A percentile compares a stretch with the other conserved stretches of the same genome.
phyloP scores from a whole-genome alignment of 2,888 invertebrate genomes.

The Drosophila vallismaia region DNA sequence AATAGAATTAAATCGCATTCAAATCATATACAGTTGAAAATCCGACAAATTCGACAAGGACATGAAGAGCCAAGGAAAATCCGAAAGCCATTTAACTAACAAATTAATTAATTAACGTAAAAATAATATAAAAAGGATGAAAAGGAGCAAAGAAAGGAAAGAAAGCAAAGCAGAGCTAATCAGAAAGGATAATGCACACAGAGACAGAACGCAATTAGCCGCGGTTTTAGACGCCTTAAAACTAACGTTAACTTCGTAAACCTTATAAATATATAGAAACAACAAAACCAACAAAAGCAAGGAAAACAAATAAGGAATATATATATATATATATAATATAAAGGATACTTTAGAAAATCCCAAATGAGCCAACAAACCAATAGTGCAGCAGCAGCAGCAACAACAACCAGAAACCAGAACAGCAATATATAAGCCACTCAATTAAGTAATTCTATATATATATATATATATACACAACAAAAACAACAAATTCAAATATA shows the following conservation, averaged over 20 bases:
- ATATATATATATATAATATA: slow-evolving; percentile 20
- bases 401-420: slow-evolving; percentile 37
- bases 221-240: slow-evolving; percentile 72
- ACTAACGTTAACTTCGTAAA: slow-evolving; percentile 55
- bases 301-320: slow-evolving; percentile 15
- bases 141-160: slow-evolving; percentile 3
- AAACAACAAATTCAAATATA: neutral
- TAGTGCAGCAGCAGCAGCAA: slow-evolving; percentile 17
- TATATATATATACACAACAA: slow-evolving; percentile 31
- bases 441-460: slow-evolving; percentile 38
- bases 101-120: neutral
- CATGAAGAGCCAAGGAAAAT: slow-evolving; percentile 17
- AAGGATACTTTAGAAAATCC: slow-evolving; percentile 27
- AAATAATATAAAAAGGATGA: slow-evolving; percentile 11
- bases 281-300: neutral
- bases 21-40: slow-evolving; percentile 81
- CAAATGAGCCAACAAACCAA: slow-evolving; percentile 31
- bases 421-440: slow-evolving; percentile 49
- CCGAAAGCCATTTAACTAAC: slow-evolving; percentile 15
- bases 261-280: slow-evolving; percentile 29
- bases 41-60: neutral
- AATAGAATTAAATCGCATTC: slow-evolving; percentile 81
- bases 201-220: slow-evolving; percentile 64
- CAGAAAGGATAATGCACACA: slow-evolving; percentile 49
- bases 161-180: slow-evolving; percentile 10